Percentiles rank a stretch among this genome's conserved stretches.
These are phyloP conservation scores for Dynastes tityus DNA, from an alignment of 2,888 invertebrate species.

Conservation along the genomic window DNA sequence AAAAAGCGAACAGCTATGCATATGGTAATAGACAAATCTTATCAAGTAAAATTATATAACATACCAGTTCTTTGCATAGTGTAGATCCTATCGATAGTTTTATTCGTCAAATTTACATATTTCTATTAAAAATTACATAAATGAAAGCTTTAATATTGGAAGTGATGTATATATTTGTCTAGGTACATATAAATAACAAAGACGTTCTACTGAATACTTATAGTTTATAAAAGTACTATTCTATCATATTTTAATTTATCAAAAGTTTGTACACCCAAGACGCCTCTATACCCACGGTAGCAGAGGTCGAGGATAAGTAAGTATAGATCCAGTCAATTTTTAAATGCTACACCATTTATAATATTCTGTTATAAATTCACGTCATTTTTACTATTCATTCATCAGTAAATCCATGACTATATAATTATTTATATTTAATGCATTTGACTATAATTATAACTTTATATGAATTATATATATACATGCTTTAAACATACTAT, in stretches of 20 bases:
- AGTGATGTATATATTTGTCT: too few species aligned
- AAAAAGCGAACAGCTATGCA: too few species aligned
- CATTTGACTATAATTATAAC: neutral
- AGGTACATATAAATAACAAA: neutral
- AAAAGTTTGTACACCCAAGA: too few species aligned
- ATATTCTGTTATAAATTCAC: neutral
- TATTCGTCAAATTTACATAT: too few species aligned
- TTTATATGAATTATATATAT: neutral
- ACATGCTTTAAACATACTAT: neutral
- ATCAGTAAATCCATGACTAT: neutral
- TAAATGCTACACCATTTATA: neutral
- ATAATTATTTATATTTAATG: neutral
- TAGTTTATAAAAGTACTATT: neutral
- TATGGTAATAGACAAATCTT: too few species aligned
- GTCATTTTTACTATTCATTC: neutral
- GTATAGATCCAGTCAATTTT: neutral
- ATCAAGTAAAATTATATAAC: too few species aligned
- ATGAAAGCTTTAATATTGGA: too few species aligned
- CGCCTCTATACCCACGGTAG: too few species aligned
- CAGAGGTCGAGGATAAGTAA: neutral
- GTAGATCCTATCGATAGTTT: too few species aligned
- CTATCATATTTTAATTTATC: too few species aligned
- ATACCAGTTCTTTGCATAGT: too few species aligned
- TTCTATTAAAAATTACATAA: too few species aligned
- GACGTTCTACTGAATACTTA: neutral